Conservation (phyloP, 2,888 invertebrate species). For the Parasteatoda lunata region DNA sequence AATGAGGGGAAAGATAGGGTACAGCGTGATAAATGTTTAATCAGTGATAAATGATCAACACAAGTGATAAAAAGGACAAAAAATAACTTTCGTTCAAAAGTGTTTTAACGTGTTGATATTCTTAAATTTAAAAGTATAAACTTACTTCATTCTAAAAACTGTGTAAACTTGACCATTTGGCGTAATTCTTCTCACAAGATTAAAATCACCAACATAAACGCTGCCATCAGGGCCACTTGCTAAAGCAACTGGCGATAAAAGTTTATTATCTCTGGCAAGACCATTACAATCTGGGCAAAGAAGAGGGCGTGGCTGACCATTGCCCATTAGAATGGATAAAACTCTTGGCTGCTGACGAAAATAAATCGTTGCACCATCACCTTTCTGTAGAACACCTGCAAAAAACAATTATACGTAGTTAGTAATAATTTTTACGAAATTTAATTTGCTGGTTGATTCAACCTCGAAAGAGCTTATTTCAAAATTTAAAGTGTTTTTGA, state of each 20-base stretch:
- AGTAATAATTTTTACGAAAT: too few species aligned
- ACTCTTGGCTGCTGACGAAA: constrained; percentile 93
- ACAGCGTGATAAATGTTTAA: too few species aligned
- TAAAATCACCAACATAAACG: constrained; percentile 95
- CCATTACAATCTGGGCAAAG: constrained; percentile 82
- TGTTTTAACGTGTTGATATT: too few species aligned
- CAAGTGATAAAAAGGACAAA: too few species aligned
- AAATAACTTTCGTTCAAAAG: too few species aligned
- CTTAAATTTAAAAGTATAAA: not conserved
- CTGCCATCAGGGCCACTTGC: constrained; percentile 94
- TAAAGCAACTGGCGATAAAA: constrained; percentile 93
- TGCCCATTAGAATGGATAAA: constrained; percentile 92
- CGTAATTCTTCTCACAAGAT: constrained; percentile 89
- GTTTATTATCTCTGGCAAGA: constrained; percentile 84
- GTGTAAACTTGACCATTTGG: constrained; percentile 89
- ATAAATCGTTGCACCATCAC: constrained; percentile 96
- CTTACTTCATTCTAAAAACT: constrained; percentile 87
- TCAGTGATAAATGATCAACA: too few species aligned
- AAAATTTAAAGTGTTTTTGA: too few species aligned
- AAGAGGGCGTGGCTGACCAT: constrained; percentile 89
- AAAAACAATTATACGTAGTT: too few species aligned
- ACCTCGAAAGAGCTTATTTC: too few species aligned
- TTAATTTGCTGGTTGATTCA: too few species aligned
- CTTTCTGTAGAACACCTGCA: constrained; percentile 93
- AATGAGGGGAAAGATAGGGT: too few species aligned